Percentiles rank a stretch among this genome's conserved stretches.
Conservation (phyloP, 2,797 vertebrate genomes). For the Valencia hispanica region DNA sequence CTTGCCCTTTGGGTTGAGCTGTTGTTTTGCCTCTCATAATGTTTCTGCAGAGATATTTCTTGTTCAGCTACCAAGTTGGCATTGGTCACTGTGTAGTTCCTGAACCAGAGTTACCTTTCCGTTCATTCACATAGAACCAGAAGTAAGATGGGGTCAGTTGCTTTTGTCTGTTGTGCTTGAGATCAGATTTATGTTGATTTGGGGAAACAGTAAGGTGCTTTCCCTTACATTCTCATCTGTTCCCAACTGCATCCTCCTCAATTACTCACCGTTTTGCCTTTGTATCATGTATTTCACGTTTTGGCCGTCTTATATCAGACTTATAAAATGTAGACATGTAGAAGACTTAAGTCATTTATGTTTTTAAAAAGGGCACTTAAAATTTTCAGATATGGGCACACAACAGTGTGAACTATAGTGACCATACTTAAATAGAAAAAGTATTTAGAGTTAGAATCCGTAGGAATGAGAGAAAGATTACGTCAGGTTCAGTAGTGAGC, state of each 20-base stretch:
- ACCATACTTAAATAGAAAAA: too few species aligned
- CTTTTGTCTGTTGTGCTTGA: constrained; percentile 37
- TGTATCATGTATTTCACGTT: neutral
- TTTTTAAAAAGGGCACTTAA: neutral
- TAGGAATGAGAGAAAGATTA: too few species aligned
- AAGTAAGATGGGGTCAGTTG: constrained; percentile 50
- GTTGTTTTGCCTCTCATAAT: constrained; percentile 19
- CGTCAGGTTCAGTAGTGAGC: too few species aligned
- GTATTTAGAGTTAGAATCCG: too few species aligned
- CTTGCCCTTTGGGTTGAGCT: constrained; percentile 40
- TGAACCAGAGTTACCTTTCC: constrained; percentile 63
- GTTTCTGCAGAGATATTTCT: constrained; percentile 38
- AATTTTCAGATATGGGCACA: neutral
- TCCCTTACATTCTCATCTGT: constrained; percentile 17
- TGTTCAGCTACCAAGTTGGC: constrained; percentile 34
- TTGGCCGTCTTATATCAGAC: neutral
- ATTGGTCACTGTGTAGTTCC: constrained; percentile 47
- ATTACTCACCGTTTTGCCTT: constrained; percentile 3
- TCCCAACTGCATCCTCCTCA: constrained; percentile 15
- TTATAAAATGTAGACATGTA: neutral
- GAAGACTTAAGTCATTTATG: neutral
- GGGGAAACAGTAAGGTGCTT: constrained; percentile 40
- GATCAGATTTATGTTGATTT: constrained; percentile 51
- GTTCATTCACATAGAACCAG: constrained; percentile 63
- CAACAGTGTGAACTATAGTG: neutral